Percentiles rank a stretch among this genome's conserved stretches.
Evolutionary conservation across 2,113 vertebrate species (phyloP).

Genomic region (Solea senegalensis): DNA sequence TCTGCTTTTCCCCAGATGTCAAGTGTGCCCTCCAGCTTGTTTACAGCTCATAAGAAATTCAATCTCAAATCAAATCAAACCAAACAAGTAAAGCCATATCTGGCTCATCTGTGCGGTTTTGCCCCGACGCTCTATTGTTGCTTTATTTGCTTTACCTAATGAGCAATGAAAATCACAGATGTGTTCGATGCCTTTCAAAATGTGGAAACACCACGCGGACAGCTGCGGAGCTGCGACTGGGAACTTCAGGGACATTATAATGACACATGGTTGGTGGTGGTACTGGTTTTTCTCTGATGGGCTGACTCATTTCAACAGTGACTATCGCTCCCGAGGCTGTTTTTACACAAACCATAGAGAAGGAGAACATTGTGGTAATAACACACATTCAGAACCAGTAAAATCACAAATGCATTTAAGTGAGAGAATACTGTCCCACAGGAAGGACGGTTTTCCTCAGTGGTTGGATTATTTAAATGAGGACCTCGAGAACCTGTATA

Average conservation of each 20-base stretch:
- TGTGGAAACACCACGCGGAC: conserved; percentile 21
- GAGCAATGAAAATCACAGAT: conserved; percentile 57
- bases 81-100: conserved; percentile 31
- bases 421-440: conserved; percentile 38
- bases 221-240: conserved; percentile 5
- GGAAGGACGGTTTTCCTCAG: conserved; percentile 41
- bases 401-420: conserved; percentile 51
- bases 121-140: conserved; percentile 26
- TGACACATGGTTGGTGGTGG: conserved; percentile 53
- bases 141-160: conserved; percentile 62
- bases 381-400: conserved; percentile 34
- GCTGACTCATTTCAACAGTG: conserved; percentile 59
- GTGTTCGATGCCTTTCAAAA: conserved; percentile 44
- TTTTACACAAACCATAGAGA: conserved; percentile 36
- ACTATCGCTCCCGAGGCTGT: conserved; percentile 19
- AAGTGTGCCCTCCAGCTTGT: conserved; percentile 57
- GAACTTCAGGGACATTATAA: conserved; percentile 48
- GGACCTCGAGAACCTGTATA: conserved; percentile 15
- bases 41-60: conserved; percentile 52
- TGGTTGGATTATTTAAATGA: conserved; percentile 31
- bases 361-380: conserved; percentile 49
- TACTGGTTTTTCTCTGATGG: conserved; percentile 51
- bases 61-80: conserved; percentile 61
- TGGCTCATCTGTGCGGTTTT: conserved; percentile 36
- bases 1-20: conserved; percentile 16